Percentiles rank a stretch among this genome's conserved stretches.
These are phyloP conservation scores for Eriosoma lanigerum DNA, from an alignment of 1,140 invertebrate genomes.

Conservation along the genomic window DNA sequence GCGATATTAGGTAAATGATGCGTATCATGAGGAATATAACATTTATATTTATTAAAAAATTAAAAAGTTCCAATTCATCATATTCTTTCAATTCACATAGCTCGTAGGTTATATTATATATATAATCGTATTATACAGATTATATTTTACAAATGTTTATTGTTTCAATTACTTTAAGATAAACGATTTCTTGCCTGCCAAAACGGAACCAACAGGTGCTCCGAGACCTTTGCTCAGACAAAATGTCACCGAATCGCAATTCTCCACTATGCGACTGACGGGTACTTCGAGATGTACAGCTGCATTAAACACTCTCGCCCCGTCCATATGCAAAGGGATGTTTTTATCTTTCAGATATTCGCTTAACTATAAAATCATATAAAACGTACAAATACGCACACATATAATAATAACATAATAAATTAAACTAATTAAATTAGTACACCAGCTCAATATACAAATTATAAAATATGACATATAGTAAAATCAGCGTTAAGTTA, in stretches of 20 bases:
- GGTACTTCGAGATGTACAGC: slow-evolving; percentile 67
- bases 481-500: too few relatives aligned
- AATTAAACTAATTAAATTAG: neutral
- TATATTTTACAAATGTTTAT: too few relatives aligned
- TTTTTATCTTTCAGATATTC: slow-evolving; percentile 60
- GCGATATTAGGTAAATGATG: too few relatives aligned
- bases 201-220: slow-evolving; percentile 82
- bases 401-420: neutral
- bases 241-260: slow-evolving; percentile 77
- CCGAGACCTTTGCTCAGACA: slow-evolving; percentile 88
- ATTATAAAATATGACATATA: too few relatives aligned
- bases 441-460: too few relatives aligned
- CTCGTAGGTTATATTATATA: too few relatives aligned
- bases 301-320: slow-evolving; percentile 90
- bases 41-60: too few relatives aligned
- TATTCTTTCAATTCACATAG: too few relatives aligned
- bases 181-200: slow-evolving; percentile 78
- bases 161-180: slow-evolving; percentile 69
- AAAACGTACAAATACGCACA: neutral
- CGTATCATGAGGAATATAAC: too few relatives aligned
- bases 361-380: slow-evolving; percentile 17
- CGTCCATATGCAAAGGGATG: slow-evolving; percentile 86
- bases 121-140: too few relatives aligned
- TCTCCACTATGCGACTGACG: slow-evolving; percentile 66
- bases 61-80: too few relatives aligned